phyloP scores from a whole-genome alignment of 2,888 invertebrate genomes.

The Clitarchus hookeri region DNA sequence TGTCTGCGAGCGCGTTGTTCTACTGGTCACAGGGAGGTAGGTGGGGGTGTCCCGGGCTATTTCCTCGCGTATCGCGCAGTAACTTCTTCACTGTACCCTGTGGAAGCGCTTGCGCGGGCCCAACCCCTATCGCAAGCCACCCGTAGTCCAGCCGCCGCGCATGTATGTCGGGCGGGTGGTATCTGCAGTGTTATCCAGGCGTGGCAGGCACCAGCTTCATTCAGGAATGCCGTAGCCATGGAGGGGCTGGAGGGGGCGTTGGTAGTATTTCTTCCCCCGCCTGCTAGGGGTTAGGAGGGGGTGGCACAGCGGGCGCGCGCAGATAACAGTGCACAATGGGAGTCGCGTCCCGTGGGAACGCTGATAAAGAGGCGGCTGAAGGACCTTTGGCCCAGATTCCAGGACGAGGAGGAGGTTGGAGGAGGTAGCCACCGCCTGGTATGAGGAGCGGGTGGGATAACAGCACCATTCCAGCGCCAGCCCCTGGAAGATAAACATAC shows the following conservation, averaged over 20 bases:
- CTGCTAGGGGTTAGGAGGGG: neutral
- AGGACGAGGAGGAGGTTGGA: neutral
- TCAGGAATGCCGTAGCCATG: neutral
- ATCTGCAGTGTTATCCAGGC: neutral
- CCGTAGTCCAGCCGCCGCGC: neutral
- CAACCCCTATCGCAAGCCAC: too few relatives aligned
- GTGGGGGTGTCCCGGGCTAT: neutral
- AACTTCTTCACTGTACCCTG: neutral
- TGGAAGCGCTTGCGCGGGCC: too few relatives aligned
- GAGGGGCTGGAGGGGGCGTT: neutral
- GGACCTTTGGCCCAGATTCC: neutral
- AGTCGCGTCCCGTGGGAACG: neutral
- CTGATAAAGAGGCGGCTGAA: neutral
- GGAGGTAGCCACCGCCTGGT: neutral
- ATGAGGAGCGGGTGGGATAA: too few relatives aligned
- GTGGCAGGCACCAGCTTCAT: neutral
- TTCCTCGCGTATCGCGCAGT: neutral
- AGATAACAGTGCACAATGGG: constrained; percentile 8
- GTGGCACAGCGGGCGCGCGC: neutral
- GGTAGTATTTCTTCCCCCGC: neutral
- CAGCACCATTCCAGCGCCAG: neutral
- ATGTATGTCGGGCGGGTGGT: neutral
- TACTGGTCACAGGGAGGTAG: too few relatives aligned
- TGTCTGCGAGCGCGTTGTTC: too few relatives aligned
- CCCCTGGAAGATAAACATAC: constrained; percentile 6